Conservation (phyloP, 2,797 vertebrate genomes). For the Chaetophractus vellerosus region DNA sequence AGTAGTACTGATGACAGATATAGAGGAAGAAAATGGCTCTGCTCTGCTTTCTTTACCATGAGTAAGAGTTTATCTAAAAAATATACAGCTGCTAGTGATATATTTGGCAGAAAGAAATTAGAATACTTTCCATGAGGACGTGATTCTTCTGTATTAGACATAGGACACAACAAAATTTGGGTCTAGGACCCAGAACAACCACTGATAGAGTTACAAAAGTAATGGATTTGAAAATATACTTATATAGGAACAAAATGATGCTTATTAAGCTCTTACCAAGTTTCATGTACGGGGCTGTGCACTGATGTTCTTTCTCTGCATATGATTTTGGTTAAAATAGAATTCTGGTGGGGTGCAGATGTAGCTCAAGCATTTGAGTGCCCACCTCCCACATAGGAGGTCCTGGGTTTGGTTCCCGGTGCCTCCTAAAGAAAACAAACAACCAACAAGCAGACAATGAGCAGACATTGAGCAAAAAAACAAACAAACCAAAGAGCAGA, state of each 20-base stretch:
- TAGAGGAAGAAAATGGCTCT: background rate
- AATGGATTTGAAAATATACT: background rate
- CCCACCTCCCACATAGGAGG: no score
- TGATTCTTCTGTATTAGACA: background rate
- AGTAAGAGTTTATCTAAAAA: background rate
- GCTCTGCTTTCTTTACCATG: constrained; percentile 19
- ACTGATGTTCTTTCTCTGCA: background rate
- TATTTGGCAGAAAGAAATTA: constrained; percentile 17
- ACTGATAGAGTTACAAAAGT: background rate
- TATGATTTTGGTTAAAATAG: background rate
- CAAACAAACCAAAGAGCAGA: no score
- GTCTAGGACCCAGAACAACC: background rate
- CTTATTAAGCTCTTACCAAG: background rate
- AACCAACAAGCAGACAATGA: no score
- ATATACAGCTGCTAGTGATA: background rate
- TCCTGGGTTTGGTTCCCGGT: no score
- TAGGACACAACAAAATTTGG: background rate
- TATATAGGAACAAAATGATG: background rate
- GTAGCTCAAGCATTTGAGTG: background rate
- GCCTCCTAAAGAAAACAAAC: no score
- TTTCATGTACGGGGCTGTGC: background rate
- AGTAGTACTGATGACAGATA: background rate
- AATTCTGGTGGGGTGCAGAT: background rate
- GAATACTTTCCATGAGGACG: constrained; percentile 1
- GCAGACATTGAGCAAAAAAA: no score